Conservation (phyloP, 2,113 vertebrate genomes). For the Eurypyga helias region DNA sequence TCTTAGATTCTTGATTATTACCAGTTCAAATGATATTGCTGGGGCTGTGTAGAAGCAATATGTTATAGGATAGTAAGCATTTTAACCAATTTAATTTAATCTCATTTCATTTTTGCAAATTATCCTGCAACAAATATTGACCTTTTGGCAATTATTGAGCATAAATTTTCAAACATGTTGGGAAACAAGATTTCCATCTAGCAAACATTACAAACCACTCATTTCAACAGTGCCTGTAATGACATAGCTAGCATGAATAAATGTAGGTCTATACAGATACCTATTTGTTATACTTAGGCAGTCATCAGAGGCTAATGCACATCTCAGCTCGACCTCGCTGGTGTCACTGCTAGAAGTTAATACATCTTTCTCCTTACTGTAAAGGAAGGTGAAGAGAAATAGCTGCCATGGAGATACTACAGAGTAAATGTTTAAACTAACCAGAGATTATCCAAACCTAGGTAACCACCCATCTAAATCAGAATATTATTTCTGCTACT, state of each 20-base stretch:
- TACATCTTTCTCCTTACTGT: background rate
- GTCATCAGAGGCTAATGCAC: background rate
- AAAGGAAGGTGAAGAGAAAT: background rate
- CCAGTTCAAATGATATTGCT: background rate
- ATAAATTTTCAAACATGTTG: background rate
- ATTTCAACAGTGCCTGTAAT: background rate
- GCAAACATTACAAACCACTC: background rate
- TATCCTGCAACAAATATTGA: background rate
- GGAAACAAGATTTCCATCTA: background rate
- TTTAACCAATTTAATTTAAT: background rate
- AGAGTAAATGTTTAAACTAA: background rate
- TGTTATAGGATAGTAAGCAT: background rate
- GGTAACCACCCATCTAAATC: background rate
- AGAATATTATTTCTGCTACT: background rate
- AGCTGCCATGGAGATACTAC: background rate
- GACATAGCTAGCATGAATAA: background rate
- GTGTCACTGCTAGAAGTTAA: background rate
- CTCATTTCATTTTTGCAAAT: background rate
- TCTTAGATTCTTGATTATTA: background rate
- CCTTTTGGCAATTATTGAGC: background rate
- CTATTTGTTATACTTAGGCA: background rate
- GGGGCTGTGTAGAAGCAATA: background rate
- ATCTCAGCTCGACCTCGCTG: background rate
- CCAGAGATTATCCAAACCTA: background rate
- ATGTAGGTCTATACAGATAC: background rate